phyloP scores from a whole-genome alignment of 1,140 invertebrate species.

The Centruroides sculpturatus region DNA sequence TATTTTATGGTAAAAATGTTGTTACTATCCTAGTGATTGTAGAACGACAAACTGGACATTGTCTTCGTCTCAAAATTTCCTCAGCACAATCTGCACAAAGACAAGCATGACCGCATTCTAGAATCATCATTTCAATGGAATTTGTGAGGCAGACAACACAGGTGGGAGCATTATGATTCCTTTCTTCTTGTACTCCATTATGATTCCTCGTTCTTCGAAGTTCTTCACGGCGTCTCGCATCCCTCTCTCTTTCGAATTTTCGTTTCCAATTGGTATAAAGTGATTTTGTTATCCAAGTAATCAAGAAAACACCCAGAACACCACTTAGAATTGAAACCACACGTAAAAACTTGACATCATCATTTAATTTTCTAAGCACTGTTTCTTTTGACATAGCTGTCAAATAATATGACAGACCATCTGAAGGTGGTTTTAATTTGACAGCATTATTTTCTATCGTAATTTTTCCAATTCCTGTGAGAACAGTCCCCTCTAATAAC shows the following conservation, averaged over 20 bases:
- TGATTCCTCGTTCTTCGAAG: slow-evolving; percentile 12
- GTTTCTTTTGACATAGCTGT: slow-evolving; percentile 23
- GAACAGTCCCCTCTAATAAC: slow-evolving; percentile 23
- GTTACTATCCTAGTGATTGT: slow-evolving; percentile 22
- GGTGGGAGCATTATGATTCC: slow-evolving; percentile 10
- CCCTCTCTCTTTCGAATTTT: slow-evolving; percentile 12
- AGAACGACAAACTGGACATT: slow-evolving; percentile 30
- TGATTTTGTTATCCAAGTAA: slow-evolving; percentile 19
- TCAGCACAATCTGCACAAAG: slow-evolving; percentile 29
- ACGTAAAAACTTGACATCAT: slow-evolving; percentile 21
- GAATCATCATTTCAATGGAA: slow-evolving; percentile 26
- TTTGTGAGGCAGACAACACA: slow-evolving; percentile 31
- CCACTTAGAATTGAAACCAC: slow-evolving; percentile 20
- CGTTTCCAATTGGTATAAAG: slow-evolving; percentile 4
- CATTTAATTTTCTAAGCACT: slow-evolving; percentile 22
- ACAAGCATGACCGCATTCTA: slow-evolving; percentile 32
- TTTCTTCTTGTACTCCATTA: slow-evolving; percentile 7
- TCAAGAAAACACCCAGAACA: slow-evolving; percentile 19
- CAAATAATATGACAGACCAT: slow-evolving; percentile 23
- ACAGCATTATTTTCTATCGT: slow-evolving; percentile 21
- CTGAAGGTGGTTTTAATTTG: slow-evolving; percentile 22
- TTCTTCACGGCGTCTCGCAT: slow-evolving; percentile 32
- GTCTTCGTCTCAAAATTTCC: slow-evolving; percentile 12
- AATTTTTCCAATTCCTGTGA: slow-evolving; percentile 29
- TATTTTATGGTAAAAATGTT: slow-evolving; percentile 22